Percentiles rank a stretch among this genome's conserved stretches.
Conservation (phyloP, 2,888 invertebrate species). For the Idaea biselata region DNA sequence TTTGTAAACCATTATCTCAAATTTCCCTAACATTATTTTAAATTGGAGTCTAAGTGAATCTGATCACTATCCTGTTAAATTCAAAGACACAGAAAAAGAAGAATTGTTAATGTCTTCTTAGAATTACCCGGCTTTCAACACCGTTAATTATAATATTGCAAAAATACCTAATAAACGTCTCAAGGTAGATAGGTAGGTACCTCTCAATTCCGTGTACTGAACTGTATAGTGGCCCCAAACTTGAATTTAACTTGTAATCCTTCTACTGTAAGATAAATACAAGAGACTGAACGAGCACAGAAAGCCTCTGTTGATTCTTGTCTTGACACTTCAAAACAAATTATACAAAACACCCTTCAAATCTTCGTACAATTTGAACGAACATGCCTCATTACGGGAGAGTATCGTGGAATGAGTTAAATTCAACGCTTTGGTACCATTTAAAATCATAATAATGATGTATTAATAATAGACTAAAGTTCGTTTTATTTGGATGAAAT, state of each 20-base stretch:
- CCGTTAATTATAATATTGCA: slow-evolving; percentile 5
- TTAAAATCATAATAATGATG: slow-evolving; percentile 44
- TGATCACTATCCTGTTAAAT: no score
- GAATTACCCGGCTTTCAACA: no score
- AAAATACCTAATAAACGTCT: slow-evolving; percentile 17
- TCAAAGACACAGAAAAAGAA: no score
- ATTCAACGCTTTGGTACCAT: slow-evolving; percentile 15
- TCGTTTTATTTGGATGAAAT: slow-evolving; percentile 48
- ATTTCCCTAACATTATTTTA: no score
- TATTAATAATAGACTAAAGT: slow-evolving; percentile 38
- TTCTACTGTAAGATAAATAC: slow-evolving; percentile 16
- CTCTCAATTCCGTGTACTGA: slow-evolving; percentile 23
- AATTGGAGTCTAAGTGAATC: no score
- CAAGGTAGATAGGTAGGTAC: not conserved
- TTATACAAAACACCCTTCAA: slow-evolving; percentile 18
- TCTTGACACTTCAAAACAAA: slow-evolving; percentile 23
- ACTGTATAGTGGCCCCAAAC: slow-evolving; percentile 41
- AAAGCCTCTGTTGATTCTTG: slow-evolving; percentile 14
- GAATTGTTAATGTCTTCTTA: no score
- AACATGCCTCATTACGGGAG: slow-evolving; percentile 13
- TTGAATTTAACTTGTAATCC: slow-evolving; percentile 32
- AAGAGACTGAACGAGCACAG: slow-evolving; percentile 1
- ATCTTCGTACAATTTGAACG: slow-evolving; percentile 8
- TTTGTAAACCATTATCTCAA: no score
- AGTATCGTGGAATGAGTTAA: not conserved